Evolutionary conservation across 2,888 invertebrate genomes (phyloP), one percentile per base, ranked within the genome.

Genomic region (Meandrusa payeni): DNA sequence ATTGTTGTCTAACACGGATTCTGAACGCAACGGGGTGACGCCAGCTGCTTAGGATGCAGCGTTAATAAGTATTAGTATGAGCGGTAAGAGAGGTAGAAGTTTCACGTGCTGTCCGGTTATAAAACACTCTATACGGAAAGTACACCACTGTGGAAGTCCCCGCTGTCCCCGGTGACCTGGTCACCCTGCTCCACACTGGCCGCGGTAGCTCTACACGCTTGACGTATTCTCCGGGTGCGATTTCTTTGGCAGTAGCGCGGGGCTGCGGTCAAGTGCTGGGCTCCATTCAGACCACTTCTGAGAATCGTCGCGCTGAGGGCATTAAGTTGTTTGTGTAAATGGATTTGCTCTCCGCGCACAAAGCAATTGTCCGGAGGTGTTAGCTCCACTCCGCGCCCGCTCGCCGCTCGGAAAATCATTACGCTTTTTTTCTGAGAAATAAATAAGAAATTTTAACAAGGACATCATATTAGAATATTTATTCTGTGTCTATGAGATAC

Each of bases 301-400:
- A 47, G 63, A 66, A 70, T 46, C 61, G 55, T 62, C 51, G 37
- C 55, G 55, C 55, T 59, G 58, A 57, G 51, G 39, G 52, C 52
- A 54, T 64, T 58, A 61, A 56, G 52, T 48, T 47, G 50, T 48
- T 36, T 45, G 39, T 58, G 55, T 67, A 68, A 70, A 63, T 57
- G 61, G 65, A 66, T 71, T 66, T 62, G 47, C 20, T 31, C 37
- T 32, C 33, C 10, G 33, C 40, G 17, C 41, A 46, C 47, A 46
- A 46, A 41, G 47, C 28, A 40, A 45, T 65, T 74, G 67, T 73
- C 64, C 46, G 57, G 61, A 73, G 72, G 72, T 54, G 75, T 73
- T 65, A 56, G 60, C 37, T 48, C 57, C 60, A 63, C 61, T 48
- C 41, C 23, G 27, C 47, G n/a, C n/a, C n/a, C 50, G 47, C 41